These are phyloP conservation scores for Egretta garzetta DNA, from an alignment of 2,113 vertebrate genomes.

Conservation along the genomic window DNA sequence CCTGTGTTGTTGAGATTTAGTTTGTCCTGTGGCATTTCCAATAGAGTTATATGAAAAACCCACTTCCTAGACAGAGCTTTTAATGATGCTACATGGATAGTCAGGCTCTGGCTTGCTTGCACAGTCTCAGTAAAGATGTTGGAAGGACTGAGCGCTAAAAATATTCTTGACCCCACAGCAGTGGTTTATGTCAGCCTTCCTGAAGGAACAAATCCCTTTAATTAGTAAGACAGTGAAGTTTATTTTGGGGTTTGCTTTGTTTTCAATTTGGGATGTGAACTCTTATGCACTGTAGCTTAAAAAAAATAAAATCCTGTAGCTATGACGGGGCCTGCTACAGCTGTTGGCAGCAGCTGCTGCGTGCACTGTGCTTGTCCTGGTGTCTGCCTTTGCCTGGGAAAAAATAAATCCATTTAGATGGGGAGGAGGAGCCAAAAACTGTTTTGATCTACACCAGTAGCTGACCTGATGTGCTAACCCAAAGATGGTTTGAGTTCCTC, in stretches of 20 bases:
- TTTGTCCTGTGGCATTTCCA: not conserved
- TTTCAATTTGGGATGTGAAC: conserved; percentile 18
- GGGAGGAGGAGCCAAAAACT: not conserved
- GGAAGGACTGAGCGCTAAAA: not conserved
- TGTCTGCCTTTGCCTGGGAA: not conserved
- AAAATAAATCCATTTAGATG: not conserved
- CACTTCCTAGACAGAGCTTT: not conserved
- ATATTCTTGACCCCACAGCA: not conserved
- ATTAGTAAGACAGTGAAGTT: conserved; percentile 4
- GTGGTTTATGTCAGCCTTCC: conserved; percentile 22
- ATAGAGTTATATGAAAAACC: rapidly evolving
- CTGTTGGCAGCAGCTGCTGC: conserved; percentile 4
- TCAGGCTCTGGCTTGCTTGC: not conserved
- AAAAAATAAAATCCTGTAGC: not conserved
- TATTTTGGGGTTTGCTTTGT: conserved; percentile 51
- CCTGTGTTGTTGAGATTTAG: not conserved
- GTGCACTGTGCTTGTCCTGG: rapidly evolving
- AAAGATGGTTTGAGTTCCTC: not conserved
- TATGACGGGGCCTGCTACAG: not conserved
- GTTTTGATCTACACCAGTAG: not conserved
- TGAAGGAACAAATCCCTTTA: not conserved
- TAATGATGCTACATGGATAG: rapidly evolving
- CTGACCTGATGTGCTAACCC: not conserved
- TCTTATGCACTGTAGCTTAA: not conserved
- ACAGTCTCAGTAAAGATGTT: not conserved